Base-by-base conservation (phyloP, 2,797 vertebrate genomes). In the Rhinichthys osculus region DNA sequence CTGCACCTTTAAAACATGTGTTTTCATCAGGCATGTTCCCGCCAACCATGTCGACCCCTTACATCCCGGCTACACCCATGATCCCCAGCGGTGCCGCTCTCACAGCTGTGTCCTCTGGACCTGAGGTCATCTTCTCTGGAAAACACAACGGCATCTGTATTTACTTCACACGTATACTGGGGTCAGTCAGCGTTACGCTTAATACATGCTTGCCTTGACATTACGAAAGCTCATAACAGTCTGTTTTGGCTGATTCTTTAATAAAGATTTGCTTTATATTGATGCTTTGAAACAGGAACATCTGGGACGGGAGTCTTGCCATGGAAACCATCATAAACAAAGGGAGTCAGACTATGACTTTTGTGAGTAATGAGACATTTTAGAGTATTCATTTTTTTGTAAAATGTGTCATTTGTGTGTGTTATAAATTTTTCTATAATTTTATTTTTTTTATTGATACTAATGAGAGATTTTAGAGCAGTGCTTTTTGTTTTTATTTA, bases 251-350 rank as follows among this genome's bases (percentile, higher is more conserved):
- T n/a, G 19, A 4, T 71, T 23, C 1, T 64, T 50, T 47, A 1
- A 14, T 30, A 33, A 66, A 30, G 14, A 21, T 62, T 19, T 77
- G 0, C 30, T 67, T 40, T 5, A 87, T 80, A 17, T 8, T 44
- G n/a, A 4, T 81, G 14, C 85, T 40, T 80, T 16, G 62, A 47
- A 92, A 70, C 94, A 99, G 98, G 91, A 99, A 98, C 91, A 97
- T 99, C 91, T 99, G 98, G 98, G 98, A 99, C 88, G 97, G 97
- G 67, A 98, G 97, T 89, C 95, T 99, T 81, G 97, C 97, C 27
- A 92, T 97, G 89, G 98, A 99, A 90, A 96, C 94, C 93, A 87
- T 91, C 10, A 95, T 99, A 82, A 96, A 94, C 93, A 97, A 95
- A 89, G 97, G 97, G 90, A 97, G 90, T 90, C 95, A 97, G 90